A percentile compares a stretch with the other conserved stretches of the same genome.
phyloP scores from a whole-genome alignment of 2,888 invertebrate genomes.

The Cataglyphis rosenhaueri region DNA sequence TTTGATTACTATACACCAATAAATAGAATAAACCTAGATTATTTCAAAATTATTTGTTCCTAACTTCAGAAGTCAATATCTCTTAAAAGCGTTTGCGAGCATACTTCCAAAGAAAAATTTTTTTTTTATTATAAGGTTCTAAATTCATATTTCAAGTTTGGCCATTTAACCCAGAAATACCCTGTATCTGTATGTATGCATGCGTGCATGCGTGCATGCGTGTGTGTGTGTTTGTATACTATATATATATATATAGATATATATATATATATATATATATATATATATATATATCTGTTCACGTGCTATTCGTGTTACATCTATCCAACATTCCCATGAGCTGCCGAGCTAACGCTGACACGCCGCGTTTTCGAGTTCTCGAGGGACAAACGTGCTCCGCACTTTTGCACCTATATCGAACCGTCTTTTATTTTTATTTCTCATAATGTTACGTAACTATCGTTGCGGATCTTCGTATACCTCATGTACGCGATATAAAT shows the following conservation, averaged over 20 bases:
- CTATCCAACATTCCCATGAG: slow-evolving; percentile 63
- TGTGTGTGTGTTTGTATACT: too few relatives aligned
- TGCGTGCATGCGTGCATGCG: too few relatives aligned
- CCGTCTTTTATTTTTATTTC: slow-evolving; percentile 12
- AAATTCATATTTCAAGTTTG: too few relatives aligned
- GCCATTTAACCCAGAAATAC: too few relatives aligned
- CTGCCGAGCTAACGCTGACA: slow-evolving; percentile 74
- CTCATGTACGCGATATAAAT: slow-evolving; percentile 13
- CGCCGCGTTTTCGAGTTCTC: slow-evolving; percentile 57
- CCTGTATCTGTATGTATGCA: too few relatives aligned
- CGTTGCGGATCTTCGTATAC: slow-evolving; percentile 22
- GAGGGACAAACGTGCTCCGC: slow-evolving; percentile 26
- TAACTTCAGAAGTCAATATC: too few relatives aligned
- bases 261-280: slow-evolving; percentile 51
- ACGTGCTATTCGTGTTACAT: slow-evolving; percentile 63
- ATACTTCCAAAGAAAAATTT: too few relatives aligned
- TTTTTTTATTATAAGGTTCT: too few relatives aligned
- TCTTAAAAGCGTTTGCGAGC: too few relatives aligned
- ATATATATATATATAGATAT: slow-evolving; percentile 34
- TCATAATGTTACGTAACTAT: slow-evolving; percentile 27
- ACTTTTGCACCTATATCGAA: slow-evolving; percentile 44
- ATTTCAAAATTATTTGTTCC: too few relatives aligned
- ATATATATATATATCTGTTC: slow-evolving; percentile 57
- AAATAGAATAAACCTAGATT: too few relatives aligned
- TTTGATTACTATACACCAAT: too few relatives aligned